Percentiles rank a stretch among this genome's conserved stretches.
Conservation (phyloP, 2,797 vertebrate genomes). For the Atherinosoma microstoma region DNA sequence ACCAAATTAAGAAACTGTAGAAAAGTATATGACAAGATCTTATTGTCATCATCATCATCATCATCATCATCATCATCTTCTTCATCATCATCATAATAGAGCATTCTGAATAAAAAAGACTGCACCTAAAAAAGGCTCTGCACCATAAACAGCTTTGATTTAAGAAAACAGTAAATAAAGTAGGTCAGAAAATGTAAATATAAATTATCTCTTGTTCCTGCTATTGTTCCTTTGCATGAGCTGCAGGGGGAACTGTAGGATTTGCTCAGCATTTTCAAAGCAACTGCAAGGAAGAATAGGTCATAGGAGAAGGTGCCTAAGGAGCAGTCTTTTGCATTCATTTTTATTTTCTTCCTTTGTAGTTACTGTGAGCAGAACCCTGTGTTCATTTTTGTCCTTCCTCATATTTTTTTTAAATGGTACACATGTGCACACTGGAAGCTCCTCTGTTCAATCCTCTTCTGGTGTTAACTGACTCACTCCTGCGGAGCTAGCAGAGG, state of each 20-base stretch:
- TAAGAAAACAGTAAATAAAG: background rate
- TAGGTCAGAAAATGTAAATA: background rate
- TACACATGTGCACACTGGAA: background rate
- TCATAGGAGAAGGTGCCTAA: background rate
- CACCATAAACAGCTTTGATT: background rate
- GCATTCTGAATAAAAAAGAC: no score
- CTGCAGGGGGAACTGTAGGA: background rate
- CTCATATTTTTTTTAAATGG: background rate
- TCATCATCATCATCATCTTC: no score
- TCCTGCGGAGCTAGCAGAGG: background rate
- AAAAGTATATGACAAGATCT: no score
- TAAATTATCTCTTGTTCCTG: background rate
- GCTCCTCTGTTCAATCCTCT: background rate
- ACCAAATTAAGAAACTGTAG: no score
- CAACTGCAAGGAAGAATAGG: background rate
- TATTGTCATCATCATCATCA: no score
- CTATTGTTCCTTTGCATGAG: background rate
- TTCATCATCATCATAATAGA: no score
- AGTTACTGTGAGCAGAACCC: background rate
- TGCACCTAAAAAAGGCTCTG: background rate
- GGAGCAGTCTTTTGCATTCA: background rate
- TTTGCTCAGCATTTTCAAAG: background rate
- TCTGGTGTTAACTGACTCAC: background rate
- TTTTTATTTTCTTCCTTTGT: background rate
- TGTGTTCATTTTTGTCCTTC: background rate